A percentile compares a stretch with the other conserved stretches of the same genome.
Evolutionary conservation across 1,140 invertebrate species (phyloP).

Genomic region (Leptinotarsa defecta): DNA sequence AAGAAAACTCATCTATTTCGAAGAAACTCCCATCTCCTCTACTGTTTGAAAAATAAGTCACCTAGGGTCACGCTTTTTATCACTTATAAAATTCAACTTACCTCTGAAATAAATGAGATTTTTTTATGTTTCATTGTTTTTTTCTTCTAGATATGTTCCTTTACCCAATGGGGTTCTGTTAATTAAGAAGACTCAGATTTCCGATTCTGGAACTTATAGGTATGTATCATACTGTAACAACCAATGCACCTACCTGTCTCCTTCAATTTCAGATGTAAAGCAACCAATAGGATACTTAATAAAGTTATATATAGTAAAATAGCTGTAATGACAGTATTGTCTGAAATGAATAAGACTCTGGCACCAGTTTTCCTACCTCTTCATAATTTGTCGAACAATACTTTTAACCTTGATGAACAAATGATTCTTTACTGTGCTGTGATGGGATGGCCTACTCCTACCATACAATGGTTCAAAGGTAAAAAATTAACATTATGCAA

Average conservation of each 20-base stretch:
- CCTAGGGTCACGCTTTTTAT: too few relatives aligned
- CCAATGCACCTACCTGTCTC: not conserved
- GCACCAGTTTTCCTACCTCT: slow-evolving; percentile 46
- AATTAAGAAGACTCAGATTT: slow-evolving; percentile 48
- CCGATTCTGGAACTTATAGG: slow-evolving; percentile 51
- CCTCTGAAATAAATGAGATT: too few relatives aligned
- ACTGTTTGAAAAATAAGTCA: too few relatives aligned
- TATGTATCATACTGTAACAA: slow-evolving; percentile 29
- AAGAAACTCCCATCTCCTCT: too few relatives aligned
- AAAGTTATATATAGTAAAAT: slow-evolving; percentile 45
- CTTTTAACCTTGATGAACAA: slow-evolving; percentile 42
- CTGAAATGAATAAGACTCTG: slow-evolving; percentile 18
- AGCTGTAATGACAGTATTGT: slow-evolving; percentile 39
- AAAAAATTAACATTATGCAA: slow-evolving; percentile 10
- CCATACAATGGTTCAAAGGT: slow-evolving; percentile 51
- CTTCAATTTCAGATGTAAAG: slow-evolving; percentile 48
- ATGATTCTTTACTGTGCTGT: slow-evolving; percentile 46
- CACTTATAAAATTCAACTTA: too few relatives aligned
- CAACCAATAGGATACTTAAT: slow-evolving; percentile 49
- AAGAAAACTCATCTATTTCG: too few relatives aligned
- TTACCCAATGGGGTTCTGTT: slow-evolving; percentile 51
- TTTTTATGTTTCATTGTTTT: not conserved
- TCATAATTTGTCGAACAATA: slow-evolving; percentile 38
- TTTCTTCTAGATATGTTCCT: slow-evolving; percentile 54
- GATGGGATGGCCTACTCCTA: slow-evolving; percentile 49